These are phyloP conservation scores for Falco novaeseelandiae DNA, from an alignment of 2,797 vertebrate genomes.

Conservation along the genomic window DNA sequence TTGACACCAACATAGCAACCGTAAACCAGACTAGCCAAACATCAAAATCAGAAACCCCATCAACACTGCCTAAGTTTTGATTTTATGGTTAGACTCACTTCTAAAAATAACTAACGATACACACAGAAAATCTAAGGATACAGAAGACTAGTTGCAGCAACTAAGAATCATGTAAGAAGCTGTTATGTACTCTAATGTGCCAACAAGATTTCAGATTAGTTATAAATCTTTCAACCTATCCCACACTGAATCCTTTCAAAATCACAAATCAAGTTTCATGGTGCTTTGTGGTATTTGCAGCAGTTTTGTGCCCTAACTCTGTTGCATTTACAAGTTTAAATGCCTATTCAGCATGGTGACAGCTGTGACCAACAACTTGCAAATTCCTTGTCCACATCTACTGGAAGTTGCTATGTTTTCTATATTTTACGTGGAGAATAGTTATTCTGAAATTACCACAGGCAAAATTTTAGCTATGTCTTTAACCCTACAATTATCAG, in stretches of 20 bases:
- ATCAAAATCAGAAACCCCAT: not conserved
- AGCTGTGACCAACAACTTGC: not conserved
- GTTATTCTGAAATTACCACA: not conserved
- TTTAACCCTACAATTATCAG: not conserved
- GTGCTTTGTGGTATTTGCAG: not conserved
- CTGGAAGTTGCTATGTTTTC: not conserved
- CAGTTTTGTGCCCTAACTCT: not conserved
- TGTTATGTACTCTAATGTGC: not conserved
- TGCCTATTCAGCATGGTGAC: not conserved
- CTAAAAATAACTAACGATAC: not conserved
- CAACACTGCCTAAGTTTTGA: not conserved
- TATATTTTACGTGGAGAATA: not conserved
- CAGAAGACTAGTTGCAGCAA: not conserved
- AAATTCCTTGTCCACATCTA: not conserved
- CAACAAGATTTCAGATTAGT: not conserved
- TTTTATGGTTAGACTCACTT: not conserved
- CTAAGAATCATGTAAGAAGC: not conserved
- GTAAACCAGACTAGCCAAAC: not conserved
- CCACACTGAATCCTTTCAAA: not conserved
- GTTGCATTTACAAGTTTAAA: not conserved
- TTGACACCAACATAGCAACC: not conserved
- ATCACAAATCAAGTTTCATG: not conserved
- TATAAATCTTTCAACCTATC: not conserved
- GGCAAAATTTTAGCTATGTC: not conserved
- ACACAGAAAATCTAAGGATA: not conserved